These are phyloP conservation scores for Cantharis nigra DNA, from an alignment of 2,888 invertebrate species.

Conservation along the genomic window DNA sequence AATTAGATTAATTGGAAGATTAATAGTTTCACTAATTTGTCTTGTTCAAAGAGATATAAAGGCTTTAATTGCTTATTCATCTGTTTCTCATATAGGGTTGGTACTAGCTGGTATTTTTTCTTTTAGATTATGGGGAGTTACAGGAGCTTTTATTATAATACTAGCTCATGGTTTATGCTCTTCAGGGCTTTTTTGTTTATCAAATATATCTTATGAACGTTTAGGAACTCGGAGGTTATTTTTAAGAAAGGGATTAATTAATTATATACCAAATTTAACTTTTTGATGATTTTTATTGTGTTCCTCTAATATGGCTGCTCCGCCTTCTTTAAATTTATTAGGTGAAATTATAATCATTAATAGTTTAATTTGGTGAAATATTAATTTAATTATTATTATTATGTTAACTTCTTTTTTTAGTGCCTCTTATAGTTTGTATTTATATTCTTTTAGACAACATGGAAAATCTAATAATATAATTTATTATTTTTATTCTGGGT, in stretches of 20 bases:
- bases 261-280: conserved; percentile 62
- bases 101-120: conserved; percentile 64
- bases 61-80: conserved; percentile 75
- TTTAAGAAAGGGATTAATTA: conserved; percentile 63
- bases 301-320: conserved; percentile 68
- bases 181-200: conserved; percentile 68
- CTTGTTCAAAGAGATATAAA: conserved; percentile 72
- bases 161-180: conserved; percentile 70
- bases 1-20: conserved; percentile 63
- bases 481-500: conserved; percentile 59
- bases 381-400: conserved; percentile 59
- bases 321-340: conserved; percentile 69
- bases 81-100: conserved; percentile 71
- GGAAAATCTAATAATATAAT: conserved; percentile 59
- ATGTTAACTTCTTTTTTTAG: conserved; percentile 67
- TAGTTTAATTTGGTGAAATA: conserved; percentile 61
- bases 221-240: conserved; percentile 64
- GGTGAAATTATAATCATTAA: conserved; percentile 69
- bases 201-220: conserved; percentile 68
- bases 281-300: conserved; percentile 70
- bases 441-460: conserved; percentile 68
- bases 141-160: conserved; percentile 63
- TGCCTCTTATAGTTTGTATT: conserved; percentile 59
- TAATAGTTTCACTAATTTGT: conserved; percentile 68
- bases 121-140: conserved; percentile 60